These are phyloP conservation scores for Hiodon tergisus DNA, from an alignment of 2,113 vertebrate species.

Conservation along the genomic window DNA sequence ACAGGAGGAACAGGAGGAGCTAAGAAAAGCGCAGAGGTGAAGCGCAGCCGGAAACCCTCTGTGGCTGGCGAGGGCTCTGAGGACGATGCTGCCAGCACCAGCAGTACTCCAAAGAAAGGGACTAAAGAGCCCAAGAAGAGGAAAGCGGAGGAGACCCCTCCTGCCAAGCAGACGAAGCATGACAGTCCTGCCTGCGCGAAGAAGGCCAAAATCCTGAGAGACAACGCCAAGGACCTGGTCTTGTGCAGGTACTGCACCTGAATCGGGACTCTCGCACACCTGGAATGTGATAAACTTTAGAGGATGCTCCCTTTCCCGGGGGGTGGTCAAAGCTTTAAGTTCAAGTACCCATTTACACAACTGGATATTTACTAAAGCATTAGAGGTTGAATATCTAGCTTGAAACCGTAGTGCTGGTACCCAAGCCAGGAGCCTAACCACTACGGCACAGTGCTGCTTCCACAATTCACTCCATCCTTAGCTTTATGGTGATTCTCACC, in stretches of 20 bases:
- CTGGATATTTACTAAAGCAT: too few species aligned
- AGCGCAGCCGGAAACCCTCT: constrained; percentile 65
- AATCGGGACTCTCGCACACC: background rate
- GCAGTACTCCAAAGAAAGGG: constrained; percentile 66
- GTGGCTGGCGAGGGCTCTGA: constrained; percentile 71
- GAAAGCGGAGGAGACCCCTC: constrained; percentile 68
- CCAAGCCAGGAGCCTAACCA: too few species aligned
- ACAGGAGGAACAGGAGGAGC: constrained; percentile 50
- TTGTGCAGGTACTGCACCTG: constrained; percentile 71
- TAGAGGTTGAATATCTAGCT: too few species aligned
- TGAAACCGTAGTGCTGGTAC: too few species aligned
- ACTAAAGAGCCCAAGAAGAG: constrained; percentile 73
- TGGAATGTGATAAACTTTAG: background rate
- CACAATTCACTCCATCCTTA: background rate
- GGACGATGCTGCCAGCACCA: constrained; percentile 71
- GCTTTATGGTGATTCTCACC: background rate
- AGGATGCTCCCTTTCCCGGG: too few species aligned
- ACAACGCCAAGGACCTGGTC: constrained; percentile 72
- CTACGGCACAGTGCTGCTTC: too few species aligned
- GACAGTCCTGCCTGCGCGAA: constrained; percentile 64
- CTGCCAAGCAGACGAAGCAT: constrained; percentile 57
- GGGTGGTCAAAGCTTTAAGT: too few species aligned
- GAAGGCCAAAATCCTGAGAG: constrained; percentile 63
- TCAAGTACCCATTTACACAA: too few species aligned
- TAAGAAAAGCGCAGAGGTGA: constrained; percentile 67